Evolutionary conservation across 2,797 vertebrate species (phyloP).

Genomic region (Coccyzus lansbergi): DNA sequence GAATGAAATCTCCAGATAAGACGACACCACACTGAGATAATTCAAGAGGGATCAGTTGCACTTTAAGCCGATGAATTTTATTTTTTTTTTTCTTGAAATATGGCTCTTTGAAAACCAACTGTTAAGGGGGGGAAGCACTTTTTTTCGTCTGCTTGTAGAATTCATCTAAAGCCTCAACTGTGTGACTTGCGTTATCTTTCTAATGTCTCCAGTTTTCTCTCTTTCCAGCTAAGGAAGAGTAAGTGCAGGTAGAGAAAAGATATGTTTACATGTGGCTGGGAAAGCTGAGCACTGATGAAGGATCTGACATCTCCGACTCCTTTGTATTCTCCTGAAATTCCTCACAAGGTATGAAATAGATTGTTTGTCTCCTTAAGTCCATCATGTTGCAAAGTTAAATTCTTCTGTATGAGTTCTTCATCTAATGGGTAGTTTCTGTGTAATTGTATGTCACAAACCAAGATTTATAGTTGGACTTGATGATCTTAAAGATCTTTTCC

Average conservation of each 20-base stretch:
- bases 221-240: background rate
- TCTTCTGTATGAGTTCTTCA: background rate
- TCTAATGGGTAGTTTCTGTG: background rate
- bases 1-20: slow-evolving; percentile 27
- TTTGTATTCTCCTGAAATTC: background rate
- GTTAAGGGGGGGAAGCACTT: background rate
- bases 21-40: slow-evolving; percentile 25
- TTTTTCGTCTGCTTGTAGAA: background rate
- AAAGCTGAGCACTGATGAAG: background rate
- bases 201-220: background rate
- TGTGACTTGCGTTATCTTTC: background rate
- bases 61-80: background rate
- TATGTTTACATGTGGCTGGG: background rate
- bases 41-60: slow-evolving; percentile 37
- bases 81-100: background rate
- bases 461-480: background rate
- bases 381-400: background rate
- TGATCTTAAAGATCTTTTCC: background rate
- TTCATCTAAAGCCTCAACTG: background rate
- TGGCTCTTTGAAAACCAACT: background rate
- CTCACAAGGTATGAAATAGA: background rate
- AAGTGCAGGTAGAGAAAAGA: background rate
- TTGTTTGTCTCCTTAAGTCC: background rate
- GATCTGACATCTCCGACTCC: background rate
- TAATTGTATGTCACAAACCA: background rate